Conservation (phyloP, 2,113 vertebrate genomes). For the Leptocoma aspasia region DNA sequence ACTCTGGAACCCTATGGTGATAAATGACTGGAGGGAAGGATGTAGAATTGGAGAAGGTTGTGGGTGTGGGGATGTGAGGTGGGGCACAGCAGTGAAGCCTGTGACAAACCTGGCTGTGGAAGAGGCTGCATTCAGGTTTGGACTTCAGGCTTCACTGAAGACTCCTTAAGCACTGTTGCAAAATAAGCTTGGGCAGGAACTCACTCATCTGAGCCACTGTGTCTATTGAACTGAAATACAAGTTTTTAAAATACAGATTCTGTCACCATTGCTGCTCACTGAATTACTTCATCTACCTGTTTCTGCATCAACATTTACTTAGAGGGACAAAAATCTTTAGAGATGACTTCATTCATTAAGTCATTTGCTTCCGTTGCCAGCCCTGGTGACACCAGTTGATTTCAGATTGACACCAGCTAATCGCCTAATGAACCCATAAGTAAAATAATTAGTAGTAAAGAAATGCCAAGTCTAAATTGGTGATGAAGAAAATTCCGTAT, state of each 20-base stretch:
- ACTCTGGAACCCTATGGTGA: neutral
- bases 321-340: neutral
- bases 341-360: neutral
- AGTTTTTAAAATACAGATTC: neutral
- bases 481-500: neutral
- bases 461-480: neutral
- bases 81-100: neutral
- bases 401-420: neutral
- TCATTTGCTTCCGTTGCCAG: neutral
- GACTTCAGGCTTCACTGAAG: neutral
- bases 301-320: neutral
- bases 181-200: neutral
- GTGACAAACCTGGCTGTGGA: neutral
- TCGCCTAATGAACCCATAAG: neutral
- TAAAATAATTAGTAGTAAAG: neutral
- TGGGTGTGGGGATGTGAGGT: neutral
- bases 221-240: neutral
- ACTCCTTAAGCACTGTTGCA: neutral
- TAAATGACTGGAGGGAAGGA: neutral
- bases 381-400: neutral
- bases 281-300: neutral
- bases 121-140: neutral
- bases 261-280: neutral
- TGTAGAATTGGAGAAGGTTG: neutral
- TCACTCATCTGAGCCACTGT: accelerated